phyloP scores from a whole-genome alignment of 2,888 invertebrate genomes.

The Unio delphinus region DNA sequence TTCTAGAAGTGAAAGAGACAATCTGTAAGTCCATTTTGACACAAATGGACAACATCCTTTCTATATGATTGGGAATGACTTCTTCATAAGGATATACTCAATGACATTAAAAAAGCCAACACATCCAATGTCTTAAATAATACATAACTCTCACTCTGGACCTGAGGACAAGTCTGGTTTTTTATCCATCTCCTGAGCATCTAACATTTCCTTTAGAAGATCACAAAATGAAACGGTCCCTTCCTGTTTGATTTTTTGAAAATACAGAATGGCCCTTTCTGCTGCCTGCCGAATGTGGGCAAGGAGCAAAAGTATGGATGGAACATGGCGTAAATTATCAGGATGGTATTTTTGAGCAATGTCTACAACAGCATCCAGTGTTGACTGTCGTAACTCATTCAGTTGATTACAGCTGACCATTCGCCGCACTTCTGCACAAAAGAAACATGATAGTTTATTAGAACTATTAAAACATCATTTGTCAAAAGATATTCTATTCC shows the following conservation, averaged over 20 bases:
- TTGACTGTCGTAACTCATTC: constrained; percentile 55
- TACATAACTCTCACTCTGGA: too few relatives aligned
- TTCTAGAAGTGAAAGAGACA: too few relatives aligned
- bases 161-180: not conserved
- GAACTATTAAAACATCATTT: too few relatives aligned
- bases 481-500: not conserved
- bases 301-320: constrained; percentile 56
- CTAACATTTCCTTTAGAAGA: constrained; percentile 62
- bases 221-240: constrained; percentile 61
- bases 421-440: constrained; percentile 54
- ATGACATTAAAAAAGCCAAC: too few relatives aligned
- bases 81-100: too few relatives aligned
- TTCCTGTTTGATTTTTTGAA: constrained; percentile 59
- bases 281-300: constrained; percentile 64
- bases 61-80: too few relatives aligned
- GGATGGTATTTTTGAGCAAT: constrained; percentile 60
- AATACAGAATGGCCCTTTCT: constrained; percentile 58
- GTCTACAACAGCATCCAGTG: constrained; percentile 58
- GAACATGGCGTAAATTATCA: constrained; percentile 55
- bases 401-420: constrained; percentile 57
- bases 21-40: too few relatives aligned
- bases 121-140: too few relatives aligned
- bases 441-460: constrained; percentile 2
- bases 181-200: constrained; percentile 43
- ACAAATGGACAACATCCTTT: too few relatives aligned